Conservation (phyloP, 2,888 invertebrate genomes). For the Ganaspis brasiliensis region DNA sequence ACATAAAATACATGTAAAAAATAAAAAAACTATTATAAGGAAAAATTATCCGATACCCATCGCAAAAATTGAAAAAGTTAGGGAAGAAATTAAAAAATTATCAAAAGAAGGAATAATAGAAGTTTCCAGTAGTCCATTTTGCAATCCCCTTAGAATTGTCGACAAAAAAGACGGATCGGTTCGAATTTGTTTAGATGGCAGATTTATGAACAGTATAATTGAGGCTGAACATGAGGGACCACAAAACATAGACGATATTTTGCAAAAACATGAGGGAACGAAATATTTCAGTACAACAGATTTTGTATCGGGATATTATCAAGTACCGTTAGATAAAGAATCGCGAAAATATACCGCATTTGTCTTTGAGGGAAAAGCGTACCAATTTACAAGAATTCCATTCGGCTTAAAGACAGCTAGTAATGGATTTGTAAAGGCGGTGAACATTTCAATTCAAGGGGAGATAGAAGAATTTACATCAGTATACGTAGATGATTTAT, state of each 20-base stretch:
- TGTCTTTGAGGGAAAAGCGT: no score
- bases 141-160: constrained; percentile 33
- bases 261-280: constrained; percentile 18
- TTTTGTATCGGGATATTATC: constrained; percentile 43
- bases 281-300: constrained; percentile 41
- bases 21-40: not conserved
- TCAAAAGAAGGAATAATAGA: constrained; percentile 41
- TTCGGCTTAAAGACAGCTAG: no score
- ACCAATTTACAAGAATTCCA: not conserved
- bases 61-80: constrained; percentile 35
- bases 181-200: constrained; percentile 37
- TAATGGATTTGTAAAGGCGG: constrained; percentile 12
- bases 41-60: not conserved
- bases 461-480: constrained; percentile 9
- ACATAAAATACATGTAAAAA: not conserved
- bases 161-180: constrained; percentile 33
- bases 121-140: constrained; percentile 41
- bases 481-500: constrained; percentile 28
- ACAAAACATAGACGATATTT: constrained; percentile 25
- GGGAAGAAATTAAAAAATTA: constrained; percentile 34
- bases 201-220: constrained; percentile 38
- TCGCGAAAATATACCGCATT: no score
- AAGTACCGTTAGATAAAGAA: constrained; percentile 41
- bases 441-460: not conserved
- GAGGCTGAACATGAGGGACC: constrained; percentile 42